phyloP scores from a whole-genome alignment of 1,140 invertebrate species.

The Leptopilina boulardi region DNA sequence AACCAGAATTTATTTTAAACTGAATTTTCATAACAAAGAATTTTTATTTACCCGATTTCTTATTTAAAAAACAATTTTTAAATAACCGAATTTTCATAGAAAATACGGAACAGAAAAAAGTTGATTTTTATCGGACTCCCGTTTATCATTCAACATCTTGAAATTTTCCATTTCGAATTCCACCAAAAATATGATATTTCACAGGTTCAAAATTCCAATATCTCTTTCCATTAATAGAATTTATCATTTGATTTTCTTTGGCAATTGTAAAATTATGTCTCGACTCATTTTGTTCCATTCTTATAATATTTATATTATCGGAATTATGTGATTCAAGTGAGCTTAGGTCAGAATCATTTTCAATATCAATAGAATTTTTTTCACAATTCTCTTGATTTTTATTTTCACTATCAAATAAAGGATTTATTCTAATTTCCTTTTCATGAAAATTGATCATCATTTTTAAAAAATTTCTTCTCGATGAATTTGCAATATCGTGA shows the following conservation, averaged over 20 bases:
- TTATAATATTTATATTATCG: constrained; percentile 14
- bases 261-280: constrained; percentile 3
- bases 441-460: neutral
- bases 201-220: constrained; percentile 52
- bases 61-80: no score
- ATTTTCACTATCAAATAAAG: neutral
- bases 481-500: neutral
- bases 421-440: neutral
- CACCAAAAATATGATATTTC: constrained; percentile 66
- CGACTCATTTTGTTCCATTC: neutral
- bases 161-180: constrained; percentile 53
- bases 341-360: constrained; percentile 61
- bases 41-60: no score
- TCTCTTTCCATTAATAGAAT: constrained; percentile 46
- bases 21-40: no score
- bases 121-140: no score
- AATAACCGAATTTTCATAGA: no score
- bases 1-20: no score
- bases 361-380: constrained; percentile 8
- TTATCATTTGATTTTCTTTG: constrained; percentile 41
- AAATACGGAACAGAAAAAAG: no score
- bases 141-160: neutral
- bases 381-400: neutral
- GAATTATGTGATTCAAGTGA: constrained; percentile 56
- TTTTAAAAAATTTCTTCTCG: neutral